Percentiles rank a stretch among this genome's conserved stretches.
Evolutionary conservation across 2,888 invertebrate genomes (phyloP).

Genomic region (Hedychridium roseum): DNA sequence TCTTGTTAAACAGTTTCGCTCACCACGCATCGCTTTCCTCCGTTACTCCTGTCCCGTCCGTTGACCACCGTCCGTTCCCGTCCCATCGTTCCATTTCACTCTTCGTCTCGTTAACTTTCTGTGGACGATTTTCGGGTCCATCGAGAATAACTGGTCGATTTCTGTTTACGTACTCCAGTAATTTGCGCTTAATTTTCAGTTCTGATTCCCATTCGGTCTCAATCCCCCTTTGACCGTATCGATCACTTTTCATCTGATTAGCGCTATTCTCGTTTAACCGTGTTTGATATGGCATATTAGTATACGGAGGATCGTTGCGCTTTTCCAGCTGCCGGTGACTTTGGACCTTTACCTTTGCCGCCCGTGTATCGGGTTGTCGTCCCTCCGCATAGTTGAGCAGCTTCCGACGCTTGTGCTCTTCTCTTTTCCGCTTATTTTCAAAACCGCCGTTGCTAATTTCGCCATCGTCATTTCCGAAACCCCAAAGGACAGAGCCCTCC

Average conservation of each 20-base stretch:
- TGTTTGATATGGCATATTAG: too few species aligned
- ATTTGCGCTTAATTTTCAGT: conserved; percentile 22
- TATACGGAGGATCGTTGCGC: too few species aligned
- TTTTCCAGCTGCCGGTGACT: conserved; percentile 7
- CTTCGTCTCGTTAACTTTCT: conserved; percentile 12
- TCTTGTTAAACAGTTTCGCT: background rate
- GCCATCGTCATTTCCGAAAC: conserved; percentile 52
- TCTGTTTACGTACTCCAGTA: conserved; percentile 36
- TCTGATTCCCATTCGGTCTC: too few species aligned
- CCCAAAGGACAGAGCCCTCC: conserved; percentile 42
- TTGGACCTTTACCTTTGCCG: background rate
- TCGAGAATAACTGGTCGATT: conserved; percentile 38
- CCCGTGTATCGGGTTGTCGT: background rate
- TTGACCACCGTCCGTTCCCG: too few species aligned
- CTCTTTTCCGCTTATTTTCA: conserved; percentile 5
- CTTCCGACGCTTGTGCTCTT: background rate
- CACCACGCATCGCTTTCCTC: too few species aligned
- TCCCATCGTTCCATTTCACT: conserved; percentile 1
- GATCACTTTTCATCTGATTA: too few species aligned
- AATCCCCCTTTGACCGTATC: too few species aligned
- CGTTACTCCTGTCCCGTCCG: conserved; percentile 8
- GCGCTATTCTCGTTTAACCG: too few species aligned
- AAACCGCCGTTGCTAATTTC: conserved; percentile 2
- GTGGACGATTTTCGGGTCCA: conserved; percentile 8
- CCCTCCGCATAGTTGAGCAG: background rate